Percentiles rank a stretch among this genome's conserved stretches.
Conservation (phyloP, 2,797 vertebrate genomes). For the Sebastes taczanowskii region DNA sequence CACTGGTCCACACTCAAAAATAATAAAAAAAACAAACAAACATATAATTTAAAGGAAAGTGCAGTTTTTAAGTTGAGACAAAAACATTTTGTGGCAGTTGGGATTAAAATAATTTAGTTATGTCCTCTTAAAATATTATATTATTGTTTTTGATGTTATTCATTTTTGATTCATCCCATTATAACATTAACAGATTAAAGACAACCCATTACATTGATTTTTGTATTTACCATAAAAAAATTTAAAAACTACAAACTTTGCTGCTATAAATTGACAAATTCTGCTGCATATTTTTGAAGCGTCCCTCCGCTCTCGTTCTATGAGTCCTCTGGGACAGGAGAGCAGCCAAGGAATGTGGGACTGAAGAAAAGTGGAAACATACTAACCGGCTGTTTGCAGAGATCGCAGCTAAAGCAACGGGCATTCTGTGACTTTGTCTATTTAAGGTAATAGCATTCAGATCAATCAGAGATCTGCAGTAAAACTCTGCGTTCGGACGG, state of each 20-base stretch:
- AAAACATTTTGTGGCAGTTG: neutral
- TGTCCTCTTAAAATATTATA: neutral
- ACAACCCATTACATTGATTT: neutral
- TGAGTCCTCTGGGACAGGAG: neutral
- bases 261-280: neutral
- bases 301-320: neutral
- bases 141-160: neutral
- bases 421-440: neutral
- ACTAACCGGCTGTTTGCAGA: neutral
- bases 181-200: no score
- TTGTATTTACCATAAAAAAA: accelerated
- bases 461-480: neutral
- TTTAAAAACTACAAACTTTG: neutral
- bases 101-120: no score
- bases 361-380: neutral
- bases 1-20: neutral
- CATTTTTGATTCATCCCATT: neutral
- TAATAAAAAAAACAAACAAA: no score
- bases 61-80: neutral
- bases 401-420: neutral
- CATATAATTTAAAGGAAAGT: no score
- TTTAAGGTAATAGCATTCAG: neutral
- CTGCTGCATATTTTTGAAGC: neutral
- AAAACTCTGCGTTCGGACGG: neutral
- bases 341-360: constrained; percentile 8